Evolutionary conservation across 2,888 invertebrate species (phyloP), one percentile per base, ranked within the genome.

Genomic region (Chymomyza procnemis): DNA sequence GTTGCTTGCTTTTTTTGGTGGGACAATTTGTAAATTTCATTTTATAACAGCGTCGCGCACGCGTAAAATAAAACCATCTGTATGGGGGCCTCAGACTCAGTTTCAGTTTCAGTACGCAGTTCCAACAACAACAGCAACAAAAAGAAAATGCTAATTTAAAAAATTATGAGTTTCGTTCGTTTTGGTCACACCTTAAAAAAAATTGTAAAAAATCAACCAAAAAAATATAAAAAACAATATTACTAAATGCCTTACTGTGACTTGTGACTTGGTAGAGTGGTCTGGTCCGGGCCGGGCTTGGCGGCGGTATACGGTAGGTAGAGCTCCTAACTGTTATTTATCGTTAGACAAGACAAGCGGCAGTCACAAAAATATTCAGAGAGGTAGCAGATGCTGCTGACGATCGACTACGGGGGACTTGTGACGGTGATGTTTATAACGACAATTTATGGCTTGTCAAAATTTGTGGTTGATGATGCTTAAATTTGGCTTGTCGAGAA

Each of bases 21-120:
- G 72, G 84, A 89, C 89, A 88, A 89, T 88, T 88, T 89, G 89
- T 89, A 89, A 89, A 88, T 89, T 88, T 87, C 78, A 75, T 88
- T 88, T 89, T 88, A 88, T 88, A 85, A 79, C 80, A 85, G 76
- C 76, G 78, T 77, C 77, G 78, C 79, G 72, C 34, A 41, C 80
- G 80, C 82, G 79, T 77, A 75, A 85, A 80, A 82, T 79, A 77
- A 87, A 88, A 79, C 72, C 83, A 76, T 81, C 76, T 79, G 72
- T 66, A 41, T 41, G 34, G 34, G 34, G 56, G 59, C 68, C 56
- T 56, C 74, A 70, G 61, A 34, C 21, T 47, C 30, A 60, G 71
- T 66, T 48, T 48, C 47, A 46, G 12, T 48, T 26, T 26, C 26
- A 26, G 26, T 26, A 26, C 26, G 61, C 54, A 30, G 55, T 12